Percentiles rank a stretch among this genome's conserved stretches.
These are phyloP conservation scores for Brachyptera risi DNA, from an alignment of 2,888 invertebrate genomes.

Conservation along the genomic window DNA sequence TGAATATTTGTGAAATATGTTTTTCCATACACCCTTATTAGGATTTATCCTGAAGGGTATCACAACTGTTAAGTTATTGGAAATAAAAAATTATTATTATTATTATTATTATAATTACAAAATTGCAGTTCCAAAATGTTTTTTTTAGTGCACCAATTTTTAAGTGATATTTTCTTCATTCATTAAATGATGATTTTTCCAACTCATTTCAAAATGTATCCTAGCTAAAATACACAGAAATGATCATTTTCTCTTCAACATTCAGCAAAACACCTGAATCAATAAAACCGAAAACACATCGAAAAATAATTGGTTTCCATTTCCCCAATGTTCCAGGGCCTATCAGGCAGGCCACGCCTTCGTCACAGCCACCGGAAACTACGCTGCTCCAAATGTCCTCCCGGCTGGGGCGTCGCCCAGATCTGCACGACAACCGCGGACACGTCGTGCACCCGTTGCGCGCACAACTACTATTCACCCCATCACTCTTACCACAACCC, in stretches of 20 bases:
- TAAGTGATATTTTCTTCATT: too few species aligned
- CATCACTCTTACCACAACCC: slow-evolving; percentile 44
- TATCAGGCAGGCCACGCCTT: slow-evolving; percentile 40
- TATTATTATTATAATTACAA: too few species aligned
- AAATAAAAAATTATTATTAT: too few species aligned
- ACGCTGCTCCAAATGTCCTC: slow-evolving; percentile 45
- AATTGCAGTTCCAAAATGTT: not conserved
- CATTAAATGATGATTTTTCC: too few species aligned
- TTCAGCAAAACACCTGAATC: too few species aligned
- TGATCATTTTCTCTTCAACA: not conserved
- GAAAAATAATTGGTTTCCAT: too few species aligned
- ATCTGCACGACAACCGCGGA: slow-evolving; percentile 36
- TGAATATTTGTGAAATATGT: too few species aligned
- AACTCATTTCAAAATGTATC: too few species aligned
- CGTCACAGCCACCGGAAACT: slow-evolving; percentile 42
- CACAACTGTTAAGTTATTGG: too few species aligned
- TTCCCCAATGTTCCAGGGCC: slow-evolving; percentile 27
- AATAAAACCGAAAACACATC: too few species aligned
- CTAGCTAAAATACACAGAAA: not conserved
- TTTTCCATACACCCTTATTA: too few species aligned
- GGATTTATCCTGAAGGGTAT: too few species aligned
- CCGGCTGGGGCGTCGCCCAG: slow-evolving; percentile 45
- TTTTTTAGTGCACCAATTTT: not conserved
- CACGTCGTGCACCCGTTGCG: slow-evolving; percentile 44
- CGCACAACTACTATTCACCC: slow-evolving; percentile 44